Conservation (phyloP, 1,140 invertebrate genomes). For the Batillaria attramentaria region DNA sequence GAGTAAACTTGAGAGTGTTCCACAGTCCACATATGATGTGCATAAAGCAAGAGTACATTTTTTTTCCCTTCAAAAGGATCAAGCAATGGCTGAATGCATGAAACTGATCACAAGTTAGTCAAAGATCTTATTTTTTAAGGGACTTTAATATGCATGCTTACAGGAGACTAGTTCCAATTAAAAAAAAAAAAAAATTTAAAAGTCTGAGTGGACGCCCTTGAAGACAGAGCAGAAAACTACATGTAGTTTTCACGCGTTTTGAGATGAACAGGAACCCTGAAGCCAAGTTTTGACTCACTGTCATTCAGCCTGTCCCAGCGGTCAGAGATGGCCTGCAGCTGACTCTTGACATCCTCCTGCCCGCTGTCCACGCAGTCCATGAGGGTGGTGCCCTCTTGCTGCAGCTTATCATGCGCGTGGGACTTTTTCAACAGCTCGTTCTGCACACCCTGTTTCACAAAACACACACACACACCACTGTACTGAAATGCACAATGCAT, state of each 20-base stretch:
- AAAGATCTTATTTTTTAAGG: neutral
- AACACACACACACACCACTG: neutral
- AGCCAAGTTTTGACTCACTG: slow-evolving; percentile 73
- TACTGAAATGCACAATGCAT: neutral
- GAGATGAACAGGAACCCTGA: neutral
- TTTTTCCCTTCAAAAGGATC: too few species aligned
- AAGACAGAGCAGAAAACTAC: neutral
- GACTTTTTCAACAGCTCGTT: slow-evolving; percentile 93
- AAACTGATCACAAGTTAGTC: too few species aligned
- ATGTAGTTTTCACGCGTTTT: neutral
- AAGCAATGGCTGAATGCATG: too few species aligned
- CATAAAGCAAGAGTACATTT: too few species aligned
- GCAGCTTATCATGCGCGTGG: slow-evolving; percentile 91
- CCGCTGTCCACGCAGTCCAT: slow-evolving; percentile 87
- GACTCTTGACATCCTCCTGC: slow-evolving; percentile 88
- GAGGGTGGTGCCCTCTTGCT: slow-evolving; percentile 87
- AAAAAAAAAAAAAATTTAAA: neutral
- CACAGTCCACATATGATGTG: too few species aligned
- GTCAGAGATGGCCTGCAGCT: slow-evolving; percentile 84
- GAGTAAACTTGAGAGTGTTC: too few species aligned
- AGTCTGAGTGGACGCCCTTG: neutral
- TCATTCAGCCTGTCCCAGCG: slow-evolving; percentile 91
- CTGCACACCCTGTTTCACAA: slow-evolving; percentile 76
- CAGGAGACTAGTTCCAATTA: neutral
- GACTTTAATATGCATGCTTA: neutral